These are phyloP conservation scores for Sula dactylatra DNA, from an alignment of 2,113 vertebrate genomes.

Conservation along the genomic window DNA sequence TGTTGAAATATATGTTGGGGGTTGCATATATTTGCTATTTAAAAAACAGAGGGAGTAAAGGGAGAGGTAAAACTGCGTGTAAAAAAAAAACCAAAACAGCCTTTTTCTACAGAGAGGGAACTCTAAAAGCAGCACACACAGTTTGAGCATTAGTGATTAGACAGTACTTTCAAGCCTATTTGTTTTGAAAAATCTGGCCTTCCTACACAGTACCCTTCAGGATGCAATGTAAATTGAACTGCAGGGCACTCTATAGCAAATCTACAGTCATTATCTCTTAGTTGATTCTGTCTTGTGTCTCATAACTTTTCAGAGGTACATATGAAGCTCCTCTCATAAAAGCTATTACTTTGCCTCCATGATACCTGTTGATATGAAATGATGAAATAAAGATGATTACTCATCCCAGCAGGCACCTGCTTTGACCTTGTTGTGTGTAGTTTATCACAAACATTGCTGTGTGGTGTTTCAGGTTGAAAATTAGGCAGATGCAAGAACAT, in stretches of 20 bases:
- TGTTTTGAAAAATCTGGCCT: constrained; percentile 58
- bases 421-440: constrained; percentile 55
- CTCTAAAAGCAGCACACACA: not conserved
- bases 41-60: not conserved
- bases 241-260: constrained; percentile 18
- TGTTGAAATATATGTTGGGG: not conserved
- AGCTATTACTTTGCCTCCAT: constrained; percentile 54
- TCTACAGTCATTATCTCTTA: constrained; percentile 56
- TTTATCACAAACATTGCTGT: constrained; percentile 55
- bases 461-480: constrained; percentile 51
- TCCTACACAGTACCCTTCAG: constrained; percentile 39
- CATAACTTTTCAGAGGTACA: constrained; percentile 52
- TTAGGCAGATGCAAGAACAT: constrained; percentile 54
- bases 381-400: constrained; percentile 66
- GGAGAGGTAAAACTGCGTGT: not conserved
- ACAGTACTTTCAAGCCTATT: constrained; percentile 28
- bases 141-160: constrained; percentile 45
- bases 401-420: constrained; percentile 53
- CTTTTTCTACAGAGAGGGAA: not conserved
- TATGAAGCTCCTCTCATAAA: constrained; percentile 44
- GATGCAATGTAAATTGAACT: constrained; percentile 65
- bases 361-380: constrained; percentile 54
- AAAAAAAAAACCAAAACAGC: not conserved
- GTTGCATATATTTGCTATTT: not conserved
- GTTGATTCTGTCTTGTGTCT: constrained; percentile 44